Evolutionary conservation across 1,140 invertebrate genomes (phyloP).

Genomic region (Penaeus chinensis): DNA sequence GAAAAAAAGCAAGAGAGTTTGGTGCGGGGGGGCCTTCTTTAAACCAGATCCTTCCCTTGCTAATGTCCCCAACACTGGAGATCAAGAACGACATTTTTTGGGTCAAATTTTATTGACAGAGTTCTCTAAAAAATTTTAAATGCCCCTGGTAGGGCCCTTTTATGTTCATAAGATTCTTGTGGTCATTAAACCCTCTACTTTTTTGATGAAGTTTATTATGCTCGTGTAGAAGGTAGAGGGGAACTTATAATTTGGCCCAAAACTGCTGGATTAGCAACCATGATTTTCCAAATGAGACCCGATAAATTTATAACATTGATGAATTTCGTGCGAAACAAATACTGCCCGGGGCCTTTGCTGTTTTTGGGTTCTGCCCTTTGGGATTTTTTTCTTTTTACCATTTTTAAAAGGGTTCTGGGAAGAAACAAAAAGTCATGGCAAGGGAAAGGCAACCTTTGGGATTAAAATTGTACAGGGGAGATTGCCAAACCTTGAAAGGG

Average conservation of each 20-base stretch:
- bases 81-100: constrained; percentile 98
- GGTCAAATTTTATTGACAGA: constrained; percentile 99
- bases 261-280: constrained; percentile 99
- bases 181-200: constrained; percentile 98
- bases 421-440: constrained; percentile 99
- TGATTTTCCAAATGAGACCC: constrained; percentile 99
- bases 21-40: constrained; percentile 98
- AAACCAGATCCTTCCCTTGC: constrained; percentile 97
- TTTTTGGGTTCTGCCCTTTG: constrained; percentile 98
- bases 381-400: constrained; percentile 96
- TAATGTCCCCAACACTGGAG: constrained; percentile 99
- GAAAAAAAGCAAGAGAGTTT: constrained; percentile 98
- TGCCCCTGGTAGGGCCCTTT: constrained; percentile 96
- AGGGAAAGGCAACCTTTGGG: constrained; percentile 98
- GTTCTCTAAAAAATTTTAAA: constrained; percentile 99
- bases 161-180: constrained; percentile 99
- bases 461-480: constrained; percentile 99
- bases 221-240: constrained; percentile 97
- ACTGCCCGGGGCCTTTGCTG: constrained; percentile 98
- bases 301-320: constrained; percentile 99
- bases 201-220: constrained; percentile 99
- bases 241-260: constrained; percentile 99
- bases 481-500: constrained; percentile 99
- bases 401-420: constrained; percentile 99
- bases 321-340: constrained; percentile 99